Conservation (phyloP, 2,797 vertebrate genomes). For the Fundulus diaphanus region DNA sequence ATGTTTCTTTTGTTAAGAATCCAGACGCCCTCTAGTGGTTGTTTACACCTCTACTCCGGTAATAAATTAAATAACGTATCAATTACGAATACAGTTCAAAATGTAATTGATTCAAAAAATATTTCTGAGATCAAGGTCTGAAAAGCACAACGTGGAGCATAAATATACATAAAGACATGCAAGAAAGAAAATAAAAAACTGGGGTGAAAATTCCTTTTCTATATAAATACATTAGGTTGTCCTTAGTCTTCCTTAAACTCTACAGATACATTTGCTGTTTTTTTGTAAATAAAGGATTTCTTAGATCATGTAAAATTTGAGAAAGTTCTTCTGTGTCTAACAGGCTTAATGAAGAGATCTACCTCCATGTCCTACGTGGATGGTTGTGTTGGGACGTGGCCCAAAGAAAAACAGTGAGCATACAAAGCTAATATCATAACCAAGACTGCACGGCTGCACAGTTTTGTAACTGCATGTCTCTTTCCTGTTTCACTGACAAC, state of each 20-base stretch:
- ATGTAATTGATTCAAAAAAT: neutral
- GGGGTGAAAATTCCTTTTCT: neutral
- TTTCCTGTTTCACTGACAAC: constrained; percentile 1
- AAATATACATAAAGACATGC: neutral
- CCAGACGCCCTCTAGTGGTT: constrained; percentile 54
- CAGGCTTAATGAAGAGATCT: constrained; percentile 91
- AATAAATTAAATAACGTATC: neutral
- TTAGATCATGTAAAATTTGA: neutral
- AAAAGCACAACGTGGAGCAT: neutral
- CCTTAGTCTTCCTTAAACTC: neutral
- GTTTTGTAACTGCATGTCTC: neutral
- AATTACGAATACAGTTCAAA: neutral
- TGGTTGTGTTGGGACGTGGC: constrained; percentile 93
- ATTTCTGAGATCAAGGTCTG: neutral
- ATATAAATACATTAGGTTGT: neutral
- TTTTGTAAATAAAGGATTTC: neutral
- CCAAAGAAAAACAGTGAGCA: constrained; percentile 94
- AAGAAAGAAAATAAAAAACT: neutral
- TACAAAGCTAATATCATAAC: neutral
- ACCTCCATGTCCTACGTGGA: constrained; percentile 94
- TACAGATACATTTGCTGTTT: neutral
- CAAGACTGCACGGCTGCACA: neutral
- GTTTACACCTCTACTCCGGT: neutral
- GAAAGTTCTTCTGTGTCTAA: constrained; percentile 12
- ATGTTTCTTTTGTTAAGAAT: constrained; percentile 15